phyloP scores from a whole-genome alignment of 2,888 invertebrate genomes.

The Agonopterix alstromeriana region DNA sequence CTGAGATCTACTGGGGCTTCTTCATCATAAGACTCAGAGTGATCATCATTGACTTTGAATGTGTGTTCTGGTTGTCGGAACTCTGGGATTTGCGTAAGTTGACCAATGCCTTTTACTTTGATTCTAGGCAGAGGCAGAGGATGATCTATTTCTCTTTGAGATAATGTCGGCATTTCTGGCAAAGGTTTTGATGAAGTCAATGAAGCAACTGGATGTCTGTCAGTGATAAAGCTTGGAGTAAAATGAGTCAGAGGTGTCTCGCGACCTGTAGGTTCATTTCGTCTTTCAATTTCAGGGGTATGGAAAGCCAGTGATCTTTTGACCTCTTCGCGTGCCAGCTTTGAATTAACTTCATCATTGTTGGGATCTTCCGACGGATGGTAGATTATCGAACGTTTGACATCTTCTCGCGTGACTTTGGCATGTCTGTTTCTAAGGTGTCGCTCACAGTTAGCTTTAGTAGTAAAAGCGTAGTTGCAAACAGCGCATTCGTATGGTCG shows the following conservation, averaged over 20 bases:
- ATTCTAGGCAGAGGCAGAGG: conserved; percentile 53
- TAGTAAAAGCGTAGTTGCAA: conserved; percentile 98
- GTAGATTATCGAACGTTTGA: conserved; percentile 91
- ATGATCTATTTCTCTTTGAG: conserved; percentile 58
- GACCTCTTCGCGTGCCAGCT: conserved; percentile 71
- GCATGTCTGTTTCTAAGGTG: conserved; percentile 95
- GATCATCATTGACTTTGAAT: conserved; percentile 47
- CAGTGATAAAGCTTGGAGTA: conserved; percentile 57
- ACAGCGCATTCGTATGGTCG: conserved; percentile 95
- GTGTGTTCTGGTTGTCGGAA: conserved; percentile 52
- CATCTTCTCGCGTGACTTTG: conserved; percentile 90
- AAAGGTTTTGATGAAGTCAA: conserved; percentile 45
- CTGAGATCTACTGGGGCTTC: conserved; percentile 83
- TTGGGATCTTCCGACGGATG: conserved; percentile 91
- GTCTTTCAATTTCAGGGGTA: conserved; percentile 68
- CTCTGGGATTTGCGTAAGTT: conserved; percentile 76
- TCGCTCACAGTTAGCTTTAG: conserved; percentile 97
- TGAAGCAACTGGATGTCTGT: conserved; percentile 64
- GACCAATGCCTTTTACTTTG: conserved; percentile 80
- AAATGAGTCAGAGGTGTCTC: conserved; percentile 64
- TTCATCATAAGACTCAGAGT: conserved; percentile 59
- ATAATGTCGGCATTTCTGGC: conserved; percentile 45
- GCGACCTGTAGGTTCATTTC: conserved; percentile 53
- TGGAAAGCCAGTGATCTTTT: conserved; percentile 75
- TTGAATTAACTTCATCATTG: conserved; percentile 81